phyloP scores from a whole-genome alignment of 2,113 vertebrate genomes.

The Chrysemys picta region DNA sequence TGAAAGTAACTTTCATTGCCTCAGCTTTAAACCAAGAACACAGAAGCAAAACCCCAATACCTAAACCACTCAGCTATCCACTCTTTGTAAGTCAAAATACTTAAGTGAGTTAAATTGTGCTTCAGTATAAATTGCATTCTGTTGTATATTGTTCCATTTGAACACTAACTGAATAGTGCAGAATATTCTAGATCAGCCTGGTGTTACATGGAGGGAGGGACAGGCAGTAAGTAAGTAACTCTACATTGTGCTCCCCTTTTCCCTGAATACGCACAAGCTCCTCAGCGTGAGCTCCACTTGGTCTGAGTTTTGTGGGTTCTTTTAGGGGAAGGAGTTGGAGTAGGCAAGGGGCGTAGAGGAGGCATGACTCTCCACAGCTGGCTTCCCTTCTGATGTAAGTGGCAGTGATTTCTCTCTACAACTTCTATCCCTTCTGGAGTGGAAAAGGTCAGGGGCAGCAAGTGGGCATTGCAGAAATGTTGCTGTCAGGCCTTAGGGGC shows the following conservation, averaged over 20 bases:
- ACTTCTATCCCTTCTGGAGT: not conserved
- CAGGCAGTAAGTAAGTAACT: constrained; percentile 17
- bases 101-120: not conserved
- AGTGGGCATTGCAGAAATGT: not conserved
- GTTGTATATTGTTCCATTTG: not conserved
- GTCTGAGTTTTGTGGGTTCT: not conserved
- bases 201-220: not conserved
- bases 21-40: not conserved
- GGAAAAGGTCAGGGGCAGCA: not conserved
- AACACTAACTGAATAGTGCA: not conserved
- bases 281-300: not conserved
- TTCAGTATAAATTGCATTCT: not conserved
- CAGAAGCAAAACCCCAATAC: not conserved
- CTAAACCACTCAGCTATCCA: not conserved
- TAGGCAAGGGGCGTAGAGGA: not conserved
- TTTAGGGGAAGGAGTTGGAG: not conserved
- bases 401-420: not conserved
- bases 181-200: not conserved
- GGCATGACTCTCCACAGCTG: not conserved
- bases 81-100: not conserved
- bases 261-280: too few species aligned
- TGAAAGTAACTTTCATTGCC: not conserved
- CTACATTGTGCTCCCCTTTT: not conserved
- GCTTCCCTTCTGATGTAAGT: not conserved
- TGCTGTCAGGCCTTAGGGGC: not conserved